A percentile compares a stretch with the other conserved stretches of the same genome.
Evolutionary conservation across 1,140 invertebrate species (phyloP).

Genomic region (Zaprionus vittiger): DNA sequence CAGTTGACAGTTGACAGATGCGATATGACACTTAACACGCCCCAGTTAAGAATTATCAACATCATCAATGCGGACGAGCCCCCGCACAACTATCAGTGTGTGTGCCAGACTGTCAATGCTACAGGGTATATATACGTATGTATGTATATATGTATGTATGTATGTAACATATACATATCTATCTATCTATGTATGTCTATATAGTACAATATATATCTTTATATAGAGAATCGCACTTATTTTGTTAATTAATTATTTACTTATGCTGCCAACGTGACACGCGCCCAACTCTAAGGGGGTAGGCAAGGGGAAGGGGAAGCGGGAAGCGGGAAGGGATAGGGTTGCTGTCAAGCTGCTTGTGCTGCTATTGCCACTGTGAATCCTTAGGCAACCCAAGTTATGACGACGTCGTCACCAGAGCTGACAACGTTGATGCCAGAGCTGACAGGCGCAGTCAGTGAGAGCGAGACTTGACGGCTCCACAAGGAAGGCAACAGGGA

Average conservation of each 20-base stretch:
- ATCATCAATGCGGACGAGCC: no score
- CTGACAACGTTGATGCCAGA: conserved; percentile 23
- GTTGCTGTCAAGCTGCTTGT: conserved; percentile 10
- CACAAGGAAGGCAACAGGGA: background rate
- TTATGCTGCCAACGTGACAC: background rate
- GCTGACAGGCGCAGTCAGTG: conserved; percentile 39
- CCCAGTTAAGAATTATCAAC: background rate
- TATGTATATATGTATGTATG: background rate
- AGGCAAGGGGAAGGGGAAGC: background rate
- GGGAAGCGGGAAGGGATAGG: background rate
- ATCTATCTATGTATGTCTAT: background rate
- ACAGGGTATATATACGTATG: background rate
- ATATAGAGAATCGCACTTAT: background rate
- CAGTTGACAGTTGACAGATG: background rate
- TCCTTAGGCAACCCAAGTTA: conserved; percentile 1
- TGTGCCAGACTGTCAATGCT: background rate
- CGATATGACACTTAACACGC: conserved; percentile 3
- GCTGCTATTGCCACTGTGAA: background rate
- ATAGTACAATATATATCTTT: background rate
- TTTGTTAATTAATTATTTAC: conserved; percentile 5
- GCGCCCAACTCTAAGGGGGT: background rate
- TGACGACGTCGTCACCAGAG: conserved; percentile 7
- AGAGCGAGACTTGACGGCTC: background rate
- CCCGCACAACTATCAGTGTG: background rate
- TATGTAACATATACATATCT: background rate